phyloP scores from a whole-genome alignment of 2,113 vertebrate species.

The Rostratula benghalensis region DNA sequence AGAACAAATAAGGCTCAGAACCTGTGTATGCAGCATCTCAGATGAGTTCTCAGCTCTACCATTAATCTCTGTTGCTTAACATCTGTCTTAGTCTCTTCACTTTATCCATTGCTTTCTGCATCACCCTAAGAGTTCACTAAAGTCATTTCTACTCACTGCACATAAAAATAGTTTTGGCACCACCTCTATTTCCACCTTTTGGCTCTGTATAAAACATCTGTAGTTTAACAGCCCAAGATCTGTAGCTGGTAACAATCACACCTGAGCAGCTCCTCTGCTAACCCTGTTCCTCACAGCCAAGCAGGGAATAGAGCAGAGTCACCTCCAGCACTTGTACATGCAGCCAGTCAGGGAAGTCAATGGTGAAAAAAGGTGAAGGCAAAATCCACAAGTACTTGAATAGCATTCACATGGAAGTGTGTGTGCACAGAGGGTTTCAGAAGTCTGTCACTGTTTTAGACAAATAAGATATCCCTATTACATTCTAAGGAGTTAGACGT shows the following conservation, averaged over 20 bases:
- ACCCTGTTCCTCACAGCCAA: background rate
- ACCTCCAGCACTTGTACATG: background rate
- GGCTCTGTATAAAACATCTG: background rate
- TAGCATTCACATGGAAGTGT: background rate
- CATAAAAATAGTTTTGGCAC: background rate
- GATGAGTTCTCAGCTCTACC: background rate
- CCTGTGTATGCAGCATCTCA: rapidly evolving
- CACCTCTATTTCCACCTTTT: background rate
- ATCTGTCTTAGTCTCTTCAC: background rate
- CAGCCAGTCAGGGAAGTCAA: background rate
- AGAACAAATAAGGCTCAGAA: background rate
- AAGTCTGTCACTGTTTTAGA: background rate
- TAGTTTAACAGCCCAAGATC: background rate
- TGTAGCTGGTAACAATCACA: background rate
- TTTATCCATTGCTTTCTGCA: background rate
- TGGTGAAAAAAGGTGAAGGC: background rate
- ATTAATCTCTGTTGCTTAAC: background rate
- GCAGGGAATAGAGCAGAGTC: background rate
- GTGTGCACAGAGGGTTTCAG: background rate
- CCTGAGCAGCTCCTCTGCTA: background rate
- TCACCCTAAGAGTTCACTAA: background rate
- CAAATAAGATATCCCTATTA: background rate
- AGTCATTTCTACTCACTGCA: background rate
- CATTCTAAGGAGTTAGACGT: background rate
- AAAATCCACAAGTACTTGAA: background rate